phyloP scores from a whole-genome alignment of 2,888 invertebrate species.

The Timema podura region DNA sequence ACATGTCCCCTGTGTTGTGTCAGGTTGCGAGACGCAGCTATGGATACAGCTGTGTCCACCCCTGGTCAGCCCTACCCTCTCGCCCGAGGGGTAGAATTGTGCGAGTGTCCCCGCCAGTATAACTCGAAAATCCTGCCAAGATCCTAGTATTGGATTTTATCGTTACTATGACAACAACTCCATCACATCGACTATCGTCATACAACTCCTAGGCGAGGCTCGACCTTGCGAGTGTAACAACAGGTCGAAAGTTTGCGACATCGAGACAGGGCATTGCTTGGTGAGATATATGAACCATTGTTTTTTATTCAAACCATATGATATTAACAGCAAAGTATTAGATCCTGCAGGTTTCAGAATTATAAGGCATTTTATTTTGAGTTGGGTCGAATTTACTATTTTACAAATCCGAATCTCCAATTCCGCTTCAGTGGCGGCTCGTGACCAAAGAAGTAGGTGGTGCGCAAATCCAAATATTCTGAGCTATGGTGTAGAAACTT shows the following conservation, averaged over 20 bases:
- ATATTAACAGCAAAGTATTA: background rate
- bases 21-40: conserved; percentile 69
- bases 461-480: no score
- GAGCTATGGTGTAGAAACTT: no score
- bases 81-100: conserved; percentile 80
- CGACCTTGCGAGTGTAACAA: conserved; percentile 78
- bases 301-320: background rate
- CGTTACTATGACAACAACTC: conserved; percentile 62
- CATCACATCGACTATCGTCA: conserved; percentile 62
- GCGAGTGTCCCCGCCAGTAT: conserved; percentile 77
- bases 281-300: conserved; percentile 49
- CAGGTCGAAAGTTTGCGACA: conserved; percentile 71
- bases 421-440: no score
- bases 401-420: no score
- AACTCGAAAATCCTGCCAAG: conserved; percentile 73
- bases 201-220: conserved; percentile 75
- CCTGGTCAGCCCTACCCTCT: conserved; percentile 56
- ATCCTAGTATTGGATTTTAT: conserved; percentile 77
- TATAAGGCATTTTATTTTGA: background rate
- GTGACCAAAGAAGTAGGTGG: no score
- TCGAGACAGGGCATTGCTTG: conserved; percentile 78
- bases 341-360: background rate
- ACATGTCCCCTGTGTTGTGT: conserved; percentile 24
- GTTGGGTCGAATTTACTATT: no score
- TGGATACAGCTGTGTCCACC: conserved; percentile 75